These are phyloP conservation scores for Cephus runcator DNA, from an alignment of 2,888 invertebrate genomes.

Conservation along the genomic window DNA sequence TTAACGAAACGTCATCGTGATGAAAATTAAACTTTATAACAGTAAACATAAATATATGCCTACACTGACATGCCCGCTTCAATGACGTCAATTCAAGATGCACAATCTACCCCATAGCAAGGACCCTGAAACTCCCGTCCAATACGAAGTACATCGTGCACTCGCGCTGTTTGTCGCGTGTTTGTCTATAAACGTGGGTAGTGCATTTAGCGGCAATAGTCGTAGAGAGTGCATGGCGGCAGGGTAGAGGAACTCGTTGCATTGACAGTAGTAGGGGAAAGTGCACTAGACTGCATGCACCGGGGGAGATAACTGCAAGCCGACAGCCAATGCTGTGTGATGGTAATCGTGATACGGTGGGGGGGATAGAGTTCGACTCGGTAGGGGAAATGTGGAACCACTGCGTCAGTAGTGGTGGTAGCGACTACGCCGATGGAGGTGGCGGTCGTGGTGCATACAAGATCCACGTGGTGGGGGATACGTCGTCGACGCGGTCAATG, in stretches of 20 bases:
- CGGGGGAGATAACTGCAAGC: neutral
- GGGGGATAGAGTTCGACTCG: neutral
- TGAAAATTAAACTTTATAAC: neutral
- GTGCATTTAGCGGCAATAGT: neutral
- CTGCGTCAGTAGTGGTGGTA: neutral
- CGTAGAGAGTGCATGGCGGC: neutral
- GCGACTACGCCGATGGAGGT: constrained; percentile 15
- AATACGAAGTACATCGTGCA: neutral
- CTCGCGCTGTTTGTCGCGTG: neutral
- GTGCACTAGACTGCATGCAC: neutral
- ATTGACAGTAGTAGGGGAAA: neutral
- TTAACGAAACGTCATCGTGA: neutral
- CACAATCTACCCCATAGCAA: neutral
- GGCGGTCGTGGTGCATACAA: constrained; percentile 25
- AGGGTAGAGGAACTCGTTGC: neutral
- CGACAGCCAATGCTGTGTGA: neutral
- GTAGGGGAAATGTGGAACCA: neutral
- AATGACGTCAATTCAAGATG: neutral
- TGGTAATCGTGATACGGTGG: neutral
- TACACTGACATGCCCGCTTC: neutral
- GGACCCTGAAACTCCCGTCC: neutral
- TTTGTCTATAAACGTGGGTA: neutral
- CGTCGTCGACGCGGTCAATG: constrained; percentile 49
- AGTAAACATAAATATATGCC: neutral
- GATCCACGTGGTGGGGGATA: constrained; percentile 35